Percentiles rank a stretch among this genome's conserved stretches.
These are phyloP conservation scores for Manacus vitellinus DNA, from an alignment of 2,113 vertebrate genomes.

Conservation along the genomic window DNA sequence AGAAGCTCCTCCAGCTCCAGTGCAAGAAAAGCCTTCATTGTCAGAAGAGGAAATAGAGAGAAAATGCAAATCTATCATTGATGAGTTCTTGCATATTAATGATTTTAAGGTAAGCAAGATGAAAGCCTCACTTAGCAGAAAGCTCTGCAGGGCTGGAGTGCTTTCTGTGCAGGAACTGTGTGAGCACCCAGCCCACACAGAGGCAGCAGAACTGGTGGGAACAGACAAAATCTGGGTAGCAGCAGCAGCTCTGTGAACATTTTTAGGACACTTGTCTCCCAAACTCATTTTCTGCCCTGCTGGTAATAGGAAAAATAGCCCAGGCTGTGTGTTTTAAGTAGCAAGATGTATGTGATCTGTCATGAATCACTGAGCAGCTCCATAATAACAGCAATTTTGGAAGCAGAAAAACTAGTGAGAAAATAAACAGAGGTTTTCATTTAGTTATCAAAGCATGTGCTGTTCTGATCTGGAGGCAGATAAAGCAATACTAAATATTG, in stretches of 20 bases:
- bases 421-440: constrained; percentile 27
- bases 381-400: constrained; percentile 5
- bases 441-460: constrained; percentile 5
- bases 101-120: constrained; percentile 88
- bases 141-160: neutral
- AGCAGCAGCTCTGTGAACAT: neutral
- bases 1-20: constrained; percentile 74
- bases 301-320: neutral
- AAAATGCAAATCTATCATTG: constrained; percentile 93
- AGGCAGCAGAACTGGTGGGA: fast-evolving
- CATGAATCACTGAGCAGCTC: constrained; percentile 14
- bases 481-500: constrained; percentile 35
- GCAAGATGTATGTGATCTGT: neutral
- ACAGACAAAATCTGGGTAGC: neutral
- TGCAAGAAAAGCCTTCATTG: constrained; percentile 74
- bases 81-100: constrained; percentile 97
- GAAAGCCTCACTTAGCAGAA: neutral
- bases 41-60: constrained; percentile 91
- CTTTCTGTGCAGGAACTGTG: neutral
- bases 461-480: constrained; percentile 45
- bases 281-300: neutral
- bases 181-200: neutral
- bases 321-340: neutral
- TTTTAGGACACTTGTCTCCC: neutral
- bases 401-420: constrained; percentile 3